Conservation (phyloP, 2,888 invertebrate species). For the Lasioglossum lativentre region DNA sequence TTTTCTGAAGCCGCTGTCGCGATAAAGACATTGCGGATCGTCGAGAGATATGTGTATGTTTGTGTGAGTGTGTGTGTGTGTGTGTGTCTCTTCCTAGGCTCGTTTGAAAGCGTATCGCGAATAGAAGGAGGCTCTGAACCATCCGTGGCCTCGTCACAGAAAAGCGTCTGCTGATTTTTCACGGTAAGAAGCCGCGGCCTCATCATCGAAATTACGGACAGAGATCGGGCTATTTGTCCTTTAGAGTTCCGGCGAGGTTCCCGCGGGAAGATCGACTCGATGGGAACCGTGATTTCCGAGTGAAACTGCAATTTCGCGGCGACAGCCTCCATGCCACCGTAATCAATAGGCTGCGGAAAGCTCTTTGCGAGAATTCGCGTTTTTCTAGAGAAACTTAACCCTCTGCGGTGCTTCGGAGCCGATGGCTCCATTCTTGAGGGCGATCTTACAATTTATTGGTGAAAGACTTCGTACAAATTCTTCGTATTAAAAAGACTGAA, state of each 20-base stretch:
- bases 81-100: slow-evolving; percentile 3
- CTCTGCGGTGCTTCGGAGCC: not conserved
- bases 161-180: slow-evolving; percentile 23
- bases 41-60: not conserved
- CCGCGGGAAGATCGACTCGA: not conserved
- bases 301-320: not conserved
- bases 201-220: slow-evolving; percentile 32
- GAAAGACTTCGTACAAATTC: not conserved
- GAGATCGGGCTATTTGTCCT: slow-evolving; percentile 13
- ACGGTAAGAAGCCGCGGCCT: slow-evolving; percentile 18
- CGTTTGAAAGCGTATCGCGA: slow-evolving; percentile 20
- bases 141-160: slow-evolving; percentile 7
- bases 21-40: not conserved
- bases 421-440: not conserved
- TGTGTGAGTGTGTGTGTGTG: not conserved
- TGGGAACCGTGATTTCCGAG: not conserved
- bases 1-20: not conserved
- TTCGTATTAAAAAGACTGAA: not conserved
- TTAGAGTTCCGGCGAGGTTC: not conserved
- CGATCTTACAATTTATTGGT: not conserved
- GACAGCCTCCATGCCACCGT: not conserved
- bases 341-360: not conserved
- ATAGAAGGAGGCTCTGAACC: slow-evolving; percentile 26
- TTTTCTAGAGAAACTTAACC: not conserved
- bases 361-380: not conserved